Percentiles rank a stretch among this genome's conserved stretches.
phyloP scores from a whole-genome alignment of 2,888 invertebrate species.

The Lymantria dispar region DNA sequence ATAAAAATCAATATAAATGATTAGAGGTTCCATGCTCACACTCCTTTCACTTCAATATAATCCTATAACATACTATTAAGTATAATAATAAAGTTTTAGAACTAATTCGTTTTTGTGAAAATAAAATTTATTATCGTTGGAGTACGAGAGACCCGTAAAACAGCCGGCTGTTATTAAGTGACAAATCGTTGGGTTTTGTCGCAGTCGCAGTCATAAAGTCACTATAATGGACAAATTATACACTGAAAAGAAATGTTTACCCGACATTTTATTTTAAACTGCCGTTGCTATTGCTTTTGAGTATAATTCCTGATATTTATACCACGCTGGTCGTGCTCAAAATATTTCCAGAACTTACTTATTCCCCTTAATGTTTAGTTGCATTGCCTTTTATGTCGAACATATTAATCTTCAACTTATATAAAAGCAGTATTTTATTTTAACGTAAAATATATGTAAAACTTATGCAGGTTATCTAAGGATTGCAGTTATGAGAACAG shows the following conservation, averaged over 20 bases:
- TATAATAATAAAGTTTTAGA: constrained; percentile 60
- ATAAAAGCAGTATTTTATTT: too few relatives aligned
- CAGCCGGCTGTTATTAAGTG: constrained; percentile 66
- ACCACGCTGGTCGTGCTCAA: neutral
- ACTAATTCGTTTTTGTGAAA: constrained; percentile 64
- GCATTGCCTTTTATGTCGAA: neutral
- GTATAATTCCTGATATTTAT: neutral
- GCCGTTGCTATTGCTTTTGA: constrained; percentile 15
- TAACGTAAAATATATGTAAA: too few relatives aligned
- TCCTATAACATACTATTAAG: constrained; percentile 44
- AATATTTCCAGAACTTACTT: neutral
- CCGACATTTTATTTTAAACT: constrained; percentile 39
- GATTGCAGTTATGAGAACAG: too few relatives aligned
- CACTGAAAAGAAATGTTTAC: constrained; percentile 52
- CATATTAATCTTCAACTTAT: neutral
- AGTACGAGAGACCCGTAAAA: constrained; percentile 58
- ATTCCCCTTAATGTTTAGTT: neutral
- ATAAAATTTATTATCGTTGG: constrained; percentile 56
- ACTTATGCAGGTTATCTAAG: too few relatives aligned
- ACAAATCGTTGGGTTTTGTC: constrained; percentile 64
- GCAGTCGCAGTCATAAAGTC: constrained; percentile 60
- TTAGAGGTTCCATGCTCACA: too few relatives aligned
- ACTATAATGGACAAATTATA: constrained; percentile 64
- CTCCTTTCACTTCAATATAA: too few relatives aligned
- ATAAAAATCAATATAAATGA: too few relatives aligned